These are phyloP conservation scores for Megathymus violae DNA, from an alignment of 1,140 invertebrate species.

Conservation along the genomic window DNA sequence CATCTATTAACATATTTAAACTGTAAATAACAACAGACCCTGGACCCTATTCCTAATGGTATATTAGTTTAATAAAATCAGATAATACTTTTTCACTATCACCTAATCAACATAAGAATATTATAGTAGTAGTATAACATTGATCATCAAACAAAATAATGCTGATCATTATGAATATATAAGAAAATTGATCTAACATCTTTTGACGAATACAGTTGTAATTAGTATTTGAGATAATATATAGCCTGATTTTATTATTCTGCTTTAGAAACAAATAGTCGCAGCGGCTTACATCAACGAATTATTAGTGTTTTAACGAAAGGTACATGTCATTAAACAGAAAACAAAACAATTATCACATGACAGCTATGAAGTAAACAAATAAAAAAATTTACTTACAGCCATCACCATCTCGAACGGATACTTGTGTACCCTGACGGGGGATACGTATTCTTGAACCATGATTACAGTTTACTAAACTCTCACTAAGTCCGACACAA, in stretches of 20 bases:
- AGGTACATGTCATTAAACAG: neutral
- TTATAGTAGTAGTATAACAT: too few relatives aligned
- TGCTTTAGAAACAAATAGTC: too few relatives aligned
- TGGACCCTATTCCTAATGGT: too few relatives aligned
- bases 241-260: neutral
- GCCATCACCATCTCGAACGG: slow-evolving; percentile 98
- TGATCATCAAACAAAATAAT: too few relatives aligned
- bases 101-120: neutral
- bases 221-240: too few relatives aligned
- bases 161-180: too few relatives aligned
- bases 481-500: slow-evolving; percentile 47
- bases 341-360: slow-evolving; percentile 25
- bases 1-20: too few relatives aligned
- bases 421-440: slow-evolving; percentile 97
- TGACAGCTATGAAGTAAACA: slow-evolving; percentile 2
- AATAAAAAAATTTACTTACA: slow-evolving; percentile 86
- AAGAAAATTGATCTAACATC: too few relatives aligned
- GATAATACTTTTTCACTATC: slow-evolving; percentile 15
- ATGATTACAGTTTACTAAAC: slow-evolving; percentile 84
- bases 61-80: too few relatives aligned
- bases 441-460: slow-evolving; percentile 98
- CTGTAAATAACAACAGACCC: too few relatives aligned
- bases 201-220: too few relatives aligned
- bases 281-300: neutral
- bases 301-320: neutral